Percentiles rank a stretch among this genome's conserved stretches.
Conservation (phyloP, 2,888 invertebrate genomes). For the Nebria salina region DNA sequence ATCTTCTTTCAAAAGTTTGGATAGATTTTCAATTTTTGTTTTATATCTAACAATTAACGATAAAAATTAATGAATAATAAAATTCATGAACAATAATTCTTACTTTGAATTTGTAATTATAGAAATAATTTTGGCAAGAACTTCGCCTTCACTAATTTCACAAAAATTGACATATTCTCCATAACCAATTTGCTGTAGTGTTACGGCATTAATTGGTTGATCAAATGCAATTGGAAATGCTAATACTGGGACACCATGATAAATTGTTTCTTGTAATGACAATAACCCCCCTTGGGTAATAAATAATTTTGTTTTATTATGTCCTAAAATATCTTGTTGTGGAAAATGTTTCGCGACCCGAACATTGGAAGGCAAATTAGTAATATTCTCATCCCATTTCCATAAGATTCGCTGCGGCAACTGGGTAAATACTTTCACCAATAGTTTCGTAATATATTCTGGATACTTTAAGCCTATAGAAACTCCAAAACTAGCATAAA, state of each 20-base stretch:
- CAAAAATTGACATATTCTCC: neutral
- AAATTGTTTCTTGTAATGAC: constrained; percentile 32
- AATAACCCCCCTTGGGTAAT: constrained; percentile 35
- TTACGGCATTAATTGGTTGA: constrained; percentile 21
- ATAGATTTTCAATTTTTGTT: constrained; percentile 21
- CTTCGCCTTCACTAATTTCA: no score
- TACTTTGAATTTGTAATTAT: no score
- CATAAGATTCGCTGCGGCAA: constrained; percentile 28
- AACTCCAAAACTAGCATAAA: constrained; percentile 32
- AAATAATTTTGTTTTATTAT: constrained; percentile 31
- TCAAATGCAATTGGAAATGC: constrained; percentile 28
- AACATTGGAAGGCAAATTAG: constrained; percentile 27
- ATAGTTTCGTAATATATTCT: neutral
- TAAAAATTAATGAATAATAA: no score
- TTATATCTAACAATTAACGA: constrained; percentile 12
- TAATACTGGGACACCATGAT: constrained; percentile 35
- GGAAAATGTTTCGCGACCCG: constrained; percentile 15
- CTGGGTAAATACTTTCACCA: constrained; percentile 24
- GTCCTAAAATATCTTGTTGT: constrained; percentile 36
- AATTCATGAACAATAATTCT: no score
- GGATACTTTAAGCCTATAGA: constrained; percentile 15
- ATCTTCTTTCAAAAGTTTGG: constrained; percentile 12
- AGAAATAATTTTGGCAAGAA: no score
- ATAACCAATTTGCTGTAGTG: constrained; percentile 22
- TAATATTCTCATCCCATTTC: constrained; percentile 9